These are phyloP conservation scores for Dysmachus trigonus DNA, from an alignment of 2,888 invertebrate species.

Conservation along the genomic window DNA sequence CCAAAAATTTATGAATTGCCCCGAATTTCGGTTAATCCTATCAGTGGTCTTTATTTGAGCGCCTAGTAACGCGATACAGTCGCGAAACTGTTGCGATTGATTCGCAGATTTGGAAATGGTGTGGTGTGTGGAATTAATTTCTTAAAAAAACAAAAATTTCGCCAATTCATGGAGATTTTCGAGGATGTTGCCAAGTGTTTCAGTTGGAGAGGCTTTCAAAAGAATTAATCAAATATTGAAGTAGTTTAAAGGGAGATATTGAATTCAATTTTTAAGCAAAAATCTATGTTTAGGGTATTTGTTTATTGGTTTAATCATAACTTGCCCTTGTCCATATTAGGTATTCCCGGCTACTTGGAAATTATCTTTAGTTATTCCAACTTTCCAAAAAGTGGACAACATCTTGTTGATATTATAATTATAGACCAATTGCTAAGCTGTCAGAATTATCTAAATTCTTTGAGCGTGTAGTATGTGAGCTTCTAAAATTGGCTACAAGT, in stretches of 20 bases:
- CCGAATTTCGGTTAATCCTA: neutral
- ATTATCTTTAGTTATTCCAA: too few relatives aligned
- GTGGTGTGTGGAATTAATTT: neutral
- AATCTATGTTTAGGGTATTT: too few relatives aligned
- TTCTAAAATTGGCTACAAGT: too few relatives aligned
- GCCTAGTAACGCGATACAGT: neutral
- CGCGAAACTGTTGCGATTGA: neutral
- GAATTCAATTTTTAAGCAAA: too few relatives aligned
- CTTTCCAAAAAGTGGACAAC: too few relatives aligned
- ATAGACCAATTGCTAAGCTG: too few relatives aligned
- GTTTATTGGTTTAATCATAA: too few relatives aligned
- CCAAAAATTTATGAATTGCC: neutral
- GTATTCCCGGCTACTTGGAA: too few relatives aligned
- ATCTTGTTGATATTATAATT: too few relatives aligned
- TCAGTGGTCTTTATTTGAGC: neutral
- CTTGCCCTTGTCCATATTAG: too few relatives aligned
- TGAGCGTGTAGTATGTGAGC: too few relatives aligned
- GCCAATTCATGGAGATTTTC: neutral
- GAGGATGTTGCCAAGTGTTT: neutral
- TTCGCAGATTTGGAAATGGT: neutral
- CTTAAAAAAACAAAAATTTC: neutral
- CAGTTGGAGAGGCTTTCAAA: neutral
- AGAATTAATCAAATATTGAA: neutral
- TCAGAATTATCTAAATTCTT: too few relatives aligned
- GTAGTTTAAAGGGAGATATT: neutral